Base-by-base conservation (phyloP, 2,797 vertebrate genomes). In the Myiotriccus ornatus region DNA sequence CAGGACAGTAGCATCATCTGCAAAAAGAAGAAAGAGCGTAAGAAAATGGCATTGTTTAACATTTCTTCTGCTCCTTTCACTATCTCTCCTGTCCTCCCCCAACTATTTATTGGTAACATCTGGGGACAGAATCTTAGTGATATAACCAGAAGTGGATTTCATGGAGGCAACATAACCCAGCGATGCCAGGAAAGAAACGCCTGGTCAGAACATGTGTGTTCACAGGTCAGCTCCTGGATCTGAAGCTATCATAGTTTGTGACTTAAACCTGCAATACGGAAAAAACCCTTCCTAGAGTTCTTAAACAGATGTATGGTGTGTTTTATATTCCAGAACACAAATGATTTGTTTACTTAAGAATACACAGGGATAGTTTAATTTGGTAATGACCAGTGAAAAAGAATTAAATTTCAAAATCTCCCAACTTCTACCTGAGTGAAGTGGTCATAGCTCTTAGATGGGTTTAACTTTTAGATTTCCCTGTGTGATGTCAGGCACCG, bases 1-100 rank as follows among this genome's bases (percentile, higher is more conserved):
- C 89, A 98, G 78, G 39, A 93, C 84, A 37, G 91, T 60, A 37
- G 60, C 44, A 79, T 88, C 46, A 12, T 91, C 98, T 98, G 97
- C 70, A 95, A 94, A 90, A 80, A 55, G 56, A 93, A 87, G 67
- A 73, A 73, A 6, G 52, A 34, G 12, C 35, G 8, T 30, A 57
- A 89, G 62, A 68, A 79, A 80, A 93, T 11, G 6, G 20, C 46
- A 57, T 59, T 9, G 21, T 68, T 91, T 35, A 88, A 37, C 14
- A 16, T 17, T 64, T 64, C 21, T 77, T 60, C 25, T 75, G 25
- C 35, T 68, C 24, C 37, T 46, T 56, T 57, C 0, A 1, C 21
- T 41, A 7, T 16, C 34, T 74, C 4, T 7, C 10, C 19, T n/a
- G 14, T 83, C 49, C 11, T 87, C 7, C 39, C 57, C 25, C 22